Base-by-base conservation (phyloP, 2,888 invertebrate species). In the Caenorhabditis sp. region DNA sequence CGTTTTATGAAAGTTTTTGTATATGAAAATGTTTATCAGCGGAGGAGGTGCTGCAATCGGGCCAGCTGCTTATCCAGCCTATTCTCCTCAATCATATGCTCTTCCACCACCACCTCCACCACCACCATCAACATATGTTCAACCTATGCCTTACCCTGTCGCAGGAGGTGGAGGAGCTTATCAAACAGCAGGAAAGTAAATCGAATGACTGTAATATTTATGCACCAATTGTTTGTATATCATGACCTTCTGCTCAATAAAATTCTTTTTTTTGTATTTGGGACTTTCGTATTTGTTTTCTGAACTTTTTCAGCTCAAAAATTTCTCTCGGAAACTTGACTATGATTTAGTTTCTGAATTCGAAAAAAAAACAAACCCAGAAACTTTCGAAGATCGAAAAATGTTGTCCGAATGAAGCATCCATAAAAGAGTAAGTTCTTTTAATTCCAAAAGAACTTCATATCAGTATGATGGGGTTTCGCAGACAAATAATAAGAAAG, bases 71-170 rank as follows among this genome's bases (percentile, higher is more conserved):
- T 66, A 66, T 43, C 36, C 71, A 38, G 63, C 60, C 59, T 31
- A 4, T 7, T 10, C 4, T 4, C 31, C 31, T 7, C 10, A 59
- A 26, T 60, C 59, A 27, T 66, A 66, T 49, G 66, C 66, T 49
- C 54, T 59, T 59, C 56, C 67, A 8, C 67, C 61, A 58, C 61
- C 61, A 56, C 67, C 67, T 27, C 61, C 67, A 61, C 67, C 67
- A 57, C 60, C 25, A 54, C 54, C 54, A 12, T 10, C 1, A 1
- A 1, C n/a, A 36, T 56, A 56, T 23, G 57, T 20, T 27, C 14
- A 8, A 58, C 57, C 57, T 36, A n/a, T 27, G 1, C 26, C 56
- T 4, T 25, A 25, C 8, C 56, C 56, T 14, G 59, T 36, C 43
- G 31, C 31, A 7, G 31, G 31, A 31, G 31, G 5, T 31, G 31